A percentile compares a stretch with the other conserved stretches of the same genome.
These are phyloP conservation scores for Ploceus nigricollis DNA, from an alignment of 2,113 vertebrate species.

Conservation along the genomic window DNA sequence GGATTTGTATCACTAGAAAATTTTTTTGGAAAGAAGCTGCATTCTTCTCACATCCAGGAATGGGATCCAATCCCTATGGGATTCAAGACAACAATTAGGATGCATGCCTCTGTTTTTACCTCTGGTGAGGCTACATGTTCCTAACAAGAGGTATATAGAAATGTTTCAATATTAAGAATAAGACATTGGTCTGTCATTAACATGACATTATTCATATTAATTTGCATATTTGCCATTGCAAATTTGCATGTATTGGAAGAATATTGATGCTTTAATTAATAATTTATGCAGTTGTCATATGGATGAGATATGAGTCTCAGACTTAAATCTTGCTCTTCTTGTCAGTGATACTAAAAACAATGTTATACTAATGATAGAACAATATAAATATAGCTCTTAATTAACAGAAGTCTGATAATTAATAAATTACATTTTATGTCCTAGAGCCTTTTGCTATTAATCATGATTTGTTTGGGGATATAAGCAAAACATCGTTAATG, in stretches of 20 bases:
- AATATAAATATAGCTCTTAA: neutral
- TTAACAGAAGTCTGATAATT: neutral
- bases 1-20: neutral
- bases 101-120: neutral
- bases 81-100: neutral
- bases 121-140: neutral
- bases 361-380: neutral
- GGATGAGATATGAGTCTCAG: neutral
- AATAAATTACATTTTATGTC: neutral
- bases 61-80: neutral
- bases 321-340: neutral
- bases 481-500: conserved; percentile 4
- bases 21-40: neutral
- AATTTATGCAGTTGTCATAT: neutral
- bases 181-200: rapidly evolving
- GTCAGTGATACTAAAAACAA: neutral
- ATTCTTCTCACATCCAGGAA: rapidly evolving
- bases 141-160: neutral
- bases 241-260: neutral
- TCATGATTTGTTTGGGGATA: neutral
- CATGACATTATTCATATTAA: neutral
- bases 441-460: neutral
- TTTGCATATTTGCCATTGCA: neutral
- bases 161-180: neutral
- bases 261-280: neutral